Evolutionary conservation across 2,888 invertebrate species (phyloP), one percentile per base, ranked within the genome.

Genomic region (Rhaphigaster nebulosa): DNA sequence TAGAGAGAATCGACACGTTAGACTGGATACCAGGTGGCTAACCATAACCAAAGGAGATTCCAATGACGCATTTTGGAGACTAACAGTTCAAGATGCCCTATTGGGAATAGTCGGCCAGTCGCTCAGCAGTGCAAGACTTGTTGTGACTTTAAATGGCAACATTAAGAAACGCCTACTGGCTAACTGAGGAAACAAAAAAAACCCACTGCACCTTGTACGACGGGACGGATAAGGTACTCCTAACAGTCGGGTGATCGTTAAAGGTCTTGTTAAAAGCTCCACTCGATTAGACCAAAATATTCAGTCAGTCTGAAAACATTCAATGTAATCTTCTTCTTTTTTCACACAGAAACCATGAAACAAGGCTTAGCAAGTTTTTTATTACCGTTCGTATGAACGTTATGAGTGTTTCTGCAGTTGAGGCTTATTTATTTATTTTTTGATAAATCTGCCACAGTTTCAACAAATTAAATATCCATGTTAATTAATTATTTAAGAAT

Each of bases 31-130:
- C 45, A 84, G 45, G 41, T 41, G 84, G 84, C 84, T 84, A 13
- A 0, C 45, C 84, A 84, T n/a, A 12, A n/a, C 84, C 84, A 84
- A 84, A 50, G 84, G n/a, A 84, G 84, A 45, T n/a, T 45, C 45
- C n/a, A 41, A 26, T 45, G 41, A 80, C 38, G 80, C 41, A 26
- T n/a, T 80, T 41, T 80, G 26, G 80, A 45, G 45, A 45, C 45
- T 84, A 50, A 84, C 84, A 13, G 84, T 84, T n/a, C 45, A 41
- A 84, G 84, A 45, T 50, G n/a, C 84, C 84, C n/a, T 45, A 45
- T 45, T 50, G 8, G 84, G 84, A 15, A 50, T 50, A 41, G 84
- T 50, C 41, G 84, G 41, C 38, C 84, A 41, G 38, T 50, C 84
- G 84, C 26, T 50, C 26, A 84, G 84, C 13, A 84, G 84, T 26